Base-by-base conservation (phyloP, 2,888 invertebrate genomes). In the Rhagium mordax region DNA sequence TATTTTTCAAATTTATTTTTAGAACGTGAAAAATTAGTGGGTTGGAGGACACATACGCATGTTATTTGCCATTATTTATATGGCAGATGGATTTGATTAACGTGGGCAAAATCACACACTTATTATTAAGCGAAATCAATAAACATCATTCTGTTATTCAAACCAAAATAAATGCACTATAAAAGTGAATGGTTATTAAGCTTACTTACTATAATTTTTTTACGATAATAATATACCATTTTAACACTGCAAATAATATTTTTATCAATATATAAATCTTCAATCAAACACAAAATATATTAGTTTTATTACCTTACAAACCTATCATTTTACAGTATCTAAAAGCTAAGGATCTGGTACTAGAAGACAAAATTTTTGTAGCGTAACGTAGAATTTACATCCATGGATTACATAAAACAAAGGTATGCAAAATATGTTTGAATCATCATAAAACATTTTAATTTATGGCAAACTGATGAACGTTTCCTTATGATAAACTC, bases 1-100 rank as follows among this genome's bases (percentile, higher is more conserved):
- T n/a, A n/a, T n/a, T 59, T 15, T 29, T 15, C 24, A n/a, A n/a
- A 59, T 59, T 51, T 51, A 20, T 51, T 59, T 29, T 29, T 59
- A n/a, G 24, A 24, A 24, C 16, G 29, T 59, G n/a, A 29, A 16
- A 13, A 29, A 29, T 29, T 59, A 29, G 15, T 59, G 16, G 29
- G 29, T 0, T 16, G 24, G 27, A 20, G 29, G 16, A 15, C n/a
- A 27, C 15, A 16, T 16, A 59, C 20, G 21, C n/a, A 55, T 24
- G 55, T 55, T 55, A 55, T n/a, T 13, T 55, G 57, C 29, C 27
- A 29, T 8, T 33, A 33, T 33, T 41, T 41, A 0, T 41, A n/a
- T n/a, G 41, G 41, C 41, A 33, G 10, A 33, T 10, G 10, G 10
- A 33, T 33, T 13, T 33, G 3, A 13, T 8, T 33, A 33, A 13